These are phyloP conservation scores for Pristionchus entomophagus DNA, from an alignment of 2,888 invertebrate species.

Conservation along the genomic window DNA sequence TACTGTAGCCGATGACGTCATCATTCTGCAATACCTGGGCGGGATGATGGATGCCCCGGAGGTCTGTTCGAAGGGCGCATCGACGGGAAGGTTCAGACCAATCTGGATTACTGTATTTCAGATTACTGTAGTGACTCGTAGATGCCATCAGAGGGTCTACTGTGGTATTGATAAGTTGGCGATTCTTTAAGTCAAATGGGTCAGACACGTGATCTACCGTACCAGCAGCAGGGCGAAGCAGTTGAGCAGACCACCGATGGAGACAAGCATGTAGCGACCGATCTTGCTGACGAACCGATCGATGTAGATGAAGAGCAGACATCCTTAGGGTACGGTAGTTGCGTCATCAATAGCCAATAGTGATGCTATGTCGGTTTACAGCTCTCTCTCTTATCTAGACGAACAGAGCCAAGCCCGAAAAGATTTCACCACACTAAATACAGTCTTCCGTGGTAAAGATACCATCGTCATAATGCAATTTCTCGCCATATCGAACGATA, in stretches of 20 bases:
- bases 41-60: conserved; percentile 27
- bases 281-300: background rate
- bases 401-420: no score
- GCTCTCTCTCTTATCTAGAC: no score
- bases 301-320: conserved; percentile 24
- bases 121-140: no score
- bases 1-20: background rate
- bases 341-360: no score
- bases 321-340: conserved; percentile 29
- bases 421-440: no score
- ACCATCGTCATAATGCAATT: no score
- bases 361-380: no score
- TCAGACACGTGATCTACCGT: background rate
- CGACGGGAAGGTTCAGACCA: conserved; percentile 13
- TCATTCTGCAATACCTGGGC: conserved; percentile 23
- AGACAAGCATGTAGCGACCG: conserved; percentile 8
- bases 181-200: no score
- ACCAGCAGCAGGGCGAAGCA: conserved; percentile 33
- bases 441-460: no score
- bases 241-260: conserved; percentile 24
- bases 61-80: conserved; percentile 25
- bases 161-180: no score
- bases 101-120: conserved; percentile 33
- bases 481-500: no score
- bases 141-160: no score